Base-by-base conservation (phyloP, 1,140 invertebrate species). In the Pseudoatta argentina region DNA sequence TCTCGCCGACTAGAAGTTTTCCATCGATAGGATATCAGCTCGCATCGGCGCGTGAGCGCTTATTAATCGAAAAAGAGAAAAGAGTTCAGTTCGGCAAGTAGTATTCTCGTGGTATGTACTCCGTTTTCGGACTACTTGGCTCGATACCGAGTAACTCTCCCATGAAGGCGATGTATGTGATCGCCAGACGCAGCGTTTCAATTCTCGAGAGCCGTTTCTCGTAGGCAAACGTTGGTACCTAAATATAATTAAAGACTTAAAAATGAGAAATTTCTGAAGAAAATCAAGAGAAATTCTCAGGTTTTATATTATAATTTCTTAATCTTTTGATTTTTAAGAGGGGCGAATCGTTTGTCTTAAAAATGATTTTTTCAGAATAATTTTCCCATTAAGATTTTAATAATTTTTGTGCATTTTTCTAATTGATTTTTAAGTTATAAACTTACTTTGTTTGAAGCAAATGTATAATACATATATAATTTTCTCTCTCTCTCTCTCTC, bases 121-220 rank as follows among this genome's bases (percentile, higher is more conserved):
- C 95, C 18, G 89, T 91, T 64, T 95, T 95, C 16, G 94, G 93
- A 82, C 92, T 94, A 61, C 90, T 93, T 5, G 94, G 87, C 61
- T 95, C 95, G 39, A 95, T 94, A 77, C 94, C 95, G 8, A 99
- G 95, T 14, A 99, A 95, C 93, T 99, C 98, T 69, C 98, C 97
- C 97, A 99, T 99, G 94, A 99, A 99, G 53, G 98, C 98, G 89
- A 99, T 99, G 95, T 99, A 99, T 12, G 99, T 99, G 89, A 99
- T 99, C 10, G 99, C 99, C 90, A 99, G 95, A 0, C 99, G 97
- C 0, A 99, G 96, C 0, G 99, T 99, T 95, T 99, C 99, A 91
- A 99, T 99, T 92, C 99, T 98, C 0, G 99, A 99, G 0, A 99
- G 96, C 0, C 99, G 96, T 94, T 99, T 99, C 94, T 99, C 99